Evolutionary conservation across 2,888 invertebrate genomes (phyloP).

Genomic region (Gerris lacustris): DNA sequence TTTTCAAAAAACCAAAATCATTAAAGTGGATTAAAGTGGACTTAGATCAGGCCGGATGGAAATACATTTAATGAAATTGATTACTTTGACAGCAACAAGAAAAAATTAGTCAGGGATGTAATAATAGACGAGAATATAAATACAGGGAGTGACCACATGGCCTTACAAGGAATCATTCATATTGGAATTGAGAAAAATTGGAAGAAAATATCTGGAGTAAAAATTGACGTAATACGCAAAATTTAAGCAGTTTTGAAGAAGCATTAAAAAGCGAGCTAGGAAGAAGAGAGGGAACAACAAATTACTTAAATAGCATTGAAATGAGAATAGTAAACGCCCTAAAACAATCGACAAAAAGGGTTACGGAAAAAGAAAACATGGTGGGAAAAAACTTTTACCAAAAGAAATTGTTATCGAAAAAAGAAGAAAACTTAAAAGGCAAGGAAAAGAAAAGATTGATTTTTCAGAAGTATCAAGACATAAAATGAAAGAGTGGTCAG

Average conservation of each 20-base stretch:
- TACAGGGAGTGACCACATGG: not conserved
- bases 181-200: not conserved
- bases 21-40: not conserved
- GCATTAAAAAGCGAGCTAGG: not conserved
- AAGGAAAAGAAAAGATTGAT: not conserved
- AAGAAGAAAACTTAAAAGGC: not conserved
- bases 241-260: not conserved
- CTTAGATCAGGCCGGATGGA: not conserved
- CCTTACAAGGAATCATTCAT: not conserved
- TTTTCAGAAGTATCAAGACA: not conserved
- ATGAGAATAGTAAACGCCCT: not conserved
- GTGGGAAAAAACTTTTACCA: constrained; percentile 2
- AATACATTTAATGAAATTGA: not conserved
- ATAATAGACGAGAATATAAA: not conserved
- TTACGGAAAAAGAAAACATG: not conserved
- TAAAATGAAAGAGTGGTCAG: not conserved
- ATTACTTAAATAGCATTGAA: not conserved
- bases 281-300: not conserved
- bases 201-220: too few relatives aligned
- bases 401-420: not conserved
- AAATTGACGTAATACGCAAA: too few relatives aligned
- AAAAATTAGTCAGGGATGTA: not conserved
- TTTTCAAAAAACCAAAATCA: not conserved
- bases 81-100: not conserved
- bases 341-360: not conserved